Evolutionary conservation across 2,797 vertebrate genomes (phyloP).

Genomic region (Bovichtus variegatus): DNA sequence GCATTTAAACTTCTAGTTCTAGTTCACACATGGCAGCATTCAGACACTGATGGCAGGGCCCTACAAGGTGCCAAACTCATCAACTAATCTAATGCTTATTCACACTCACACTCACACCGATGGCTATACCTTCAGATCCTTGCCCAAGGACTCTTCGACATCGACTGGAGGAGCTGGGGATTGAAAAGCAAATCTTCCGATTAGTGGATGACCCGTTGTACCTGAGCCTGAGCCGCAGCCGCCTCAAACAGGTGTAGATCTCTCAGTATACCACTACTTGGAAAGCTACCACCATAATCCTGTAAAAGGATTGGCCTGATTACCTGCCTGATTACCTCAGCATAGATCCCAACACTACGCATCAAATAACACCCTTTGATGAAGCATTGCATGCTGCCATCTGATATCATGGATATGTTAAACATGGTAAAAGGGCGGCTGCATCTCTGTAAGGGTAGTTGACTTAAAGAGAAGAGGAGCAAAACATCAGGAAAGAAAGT

Average conservation of each 20-base stretch:
- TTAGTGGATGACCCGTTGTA: too few relatives aligned
- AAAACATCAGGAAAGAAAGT: not conserved
- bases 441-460: not conserved
- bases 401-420: not conserved
- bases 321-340: constrained; percentile 37
- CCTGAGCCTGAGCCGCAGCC: too few relatives aligned
- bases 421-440: not conserved
- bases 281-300: constrained; percentile 43
- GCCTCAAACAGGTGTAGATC: constrained; percentile 1
- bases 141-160: too few relatives aligned
- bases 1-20: too few relatives aligned
- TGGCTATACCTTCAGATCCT: too few relatives aligned
- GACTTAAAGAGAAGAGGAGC: not conserved
- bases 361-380: constrained; percentile 32
- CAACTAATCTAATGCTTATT: too few relatives aligned
- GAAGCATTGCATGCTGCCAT: not conserved
- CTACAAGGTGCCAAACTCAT: too few relatives aligned
- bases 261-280: constrained; percentile 1
- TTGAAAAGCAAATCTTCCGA: too few relatives aligned
- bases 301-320: constrained; percentile 60
- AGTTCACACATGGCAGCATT: too few relatives aligned
- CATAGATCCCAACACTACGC: constrained; percentile 20
- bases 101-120: too few relatives aligned
- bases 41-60: too few relatives aligned
- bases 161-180: too few relatives aligned